Evolutionary conservation across 2,797 vertebrate species (phyloP).

Genomic region (Galaxias olidus): DNA sequence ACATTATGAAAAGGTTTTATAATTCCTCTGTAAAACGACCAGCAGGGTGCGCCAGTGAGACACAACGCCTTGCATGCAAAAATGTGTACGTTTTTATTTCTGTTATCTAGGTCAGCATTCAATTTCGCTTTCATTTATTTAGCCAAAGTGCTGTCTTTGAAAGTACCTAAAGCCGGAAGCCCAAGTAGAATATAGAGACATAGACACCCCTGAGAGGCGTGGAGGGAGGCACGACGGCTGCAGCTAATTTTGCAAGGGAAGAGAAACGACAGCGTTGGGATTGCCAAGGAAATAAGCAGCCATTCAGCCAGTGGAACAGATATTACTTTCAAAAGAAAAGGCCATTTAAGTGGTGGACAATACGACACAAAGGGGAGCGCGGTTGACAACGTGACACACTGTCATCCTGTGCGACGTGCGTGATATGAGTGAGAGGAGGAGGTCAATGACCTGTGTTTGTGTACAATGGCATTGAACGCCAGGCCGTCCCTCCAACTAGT

Average conservation of each 20-base stretch:
- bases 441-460: slow-evolving; percentile 90
- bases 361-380: background rate
- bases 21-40: slow-evolving; percentile 13
- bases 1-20: background rate
- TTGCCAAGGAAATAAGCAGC: slow-evolving; percentile 5
- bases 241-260: slow-evolving; percentile 10
- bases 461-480: slow-evolving; percentile 93
- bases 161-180: slow-evolving; percentile 35
- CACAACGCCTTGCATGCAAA: slow-evolving; percentile 34
- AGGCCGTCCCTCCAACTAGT: slow-evolving; percentile 95
- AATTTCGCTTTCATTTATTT: slow-evolving; percentile 49
- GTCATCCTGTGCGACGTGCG: slow-evolving; percentile 7
- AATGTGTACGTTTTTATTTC: slow-evolving; percentile 65
- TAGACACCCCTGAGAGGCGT: slow-evolving; percentile 41
- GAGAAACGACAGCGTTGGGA: background rate
- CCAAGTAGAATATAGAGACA: slow-evolving; percentile 22
- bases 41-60: slow-evolving; percentile 63
- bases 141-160: slow-evolving; percentile 44
- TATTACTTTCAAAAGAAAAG: background rate
- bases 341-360: background rate
- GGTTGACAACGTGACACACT: background rate
- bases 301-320: slow-evolving; percentile 8
- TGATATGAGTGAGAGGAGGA: slow-evolving; percentile 15
- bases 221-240: slow-evolving; percentile 26
- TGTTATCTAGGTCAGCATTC: slow-evolving; percentile 73